Base-by-base conservation (phyloP, 1,140 invertebrate species). In the Neodiprion pinetum region DNA sequence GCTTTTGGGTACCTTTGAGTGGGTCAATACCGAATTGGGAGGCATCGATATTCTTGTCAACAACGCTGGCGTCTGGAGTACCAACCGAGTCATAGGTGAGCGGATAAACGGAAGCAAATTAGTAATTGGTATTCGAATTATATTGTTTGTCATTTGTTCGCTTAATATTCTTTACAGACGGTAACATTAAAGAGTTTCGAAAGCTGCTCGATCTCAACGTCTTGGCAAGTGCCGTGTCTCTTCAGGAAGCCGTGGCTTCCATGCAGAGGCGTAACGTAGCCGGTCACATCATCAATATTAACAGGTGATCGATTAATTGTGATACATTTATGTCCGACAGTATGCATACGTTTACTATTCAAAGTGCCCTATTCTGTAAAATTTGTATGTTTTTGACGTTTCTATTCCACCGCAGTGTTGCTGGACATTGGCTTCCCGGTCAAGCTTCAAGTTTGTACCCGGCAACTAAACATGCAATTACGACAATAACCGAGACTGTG, bases 31-130 rank as follows among this genome's bases (percentile, higher is more conserved):
- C 11, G 89, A 90, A 1, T 85, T 92, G 48, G 93, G 92, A 7
- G 91, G 91, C 14, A 87, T 94, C 1, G 91, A 95, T 80, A 86
- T 96, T 2, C 87, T 95, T 67, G 87, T 96, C 47, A 96, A 96
- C 81, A 95, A 94, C 82, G 94, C 95, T 5, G 95, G 93, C 1
- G 80, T 92, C 0, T 78, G 88, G 7, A 75, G 81, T 10, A 48
- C 50, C 7, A 86, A 81, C 0, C 75, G 77, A 75, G 89, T 80
- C 70, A 80, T 73, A n/a, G 88, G 84, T 76, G 85, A 79, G 70
- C 77, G 85, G 76, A 80, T 71, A 72, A 12, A 66, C 17, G 53
- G 48, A 53, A 53, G 50, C 10, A 53, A 14, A 17, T 17, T 12
- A 7, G 53, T 61, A 14, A 61, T 5, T 61, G n/a, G 11, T 17